These are phyloP conservation scores for Smittia sp. DNA, from an alignment of 2,888 invertebrate genomes.

Conservation along the genomic window DNA sequence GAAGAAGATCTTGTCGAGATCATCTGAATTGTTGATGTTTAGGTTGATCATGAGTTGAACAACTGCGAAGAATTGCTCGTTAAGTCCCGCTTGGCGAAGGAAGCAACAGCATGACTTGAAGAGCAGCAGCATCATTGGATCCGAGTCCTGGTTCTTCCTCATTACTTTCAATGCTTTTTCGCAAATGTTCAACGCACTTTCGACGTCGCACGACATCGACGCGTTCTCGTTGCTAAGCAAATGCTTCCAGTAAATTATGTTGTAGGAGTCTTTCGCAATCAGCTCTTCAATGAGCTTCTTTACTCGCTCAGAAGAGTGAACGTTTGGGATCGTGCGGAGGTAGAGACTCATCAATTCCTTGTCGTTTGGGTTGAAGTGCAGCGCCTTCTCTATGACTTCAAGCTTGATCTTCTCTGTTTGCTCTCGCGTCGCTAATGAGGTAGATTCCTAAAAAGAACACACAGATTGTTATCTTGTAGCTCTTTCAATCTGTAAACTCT, in stretches of 20 bases:
- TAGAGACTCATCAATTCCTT: slow-evolving; percentile 54
- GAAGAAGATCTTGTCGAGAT: slow-evolving; percentile 46
- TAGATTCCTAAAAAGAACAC: not conserved
- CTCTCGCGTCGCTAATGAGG: not conserved
- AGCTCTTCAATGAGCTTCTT: slow-evolving; percentile 54
- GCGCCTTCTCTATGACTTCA: slow-evolving; percentile 61
- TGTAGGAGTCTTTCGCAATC: slow-evolving; percentile 51
- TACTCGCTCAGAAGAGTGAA: slow-evolving; percentile 61
- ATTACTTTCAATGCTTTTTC: slow-evolving; percentile 52
- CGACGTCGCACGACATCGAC: slow-evolving; percentile 63
- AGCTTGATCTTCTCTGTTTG: slow-evolving; percentile 48
- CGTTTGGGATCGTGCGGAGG: slow-evolving; percentile 51
- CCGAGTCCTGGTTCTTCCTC: slow-evolving; percentile 45
- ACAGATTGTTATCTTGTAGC: slow-evolving; percentile 42
- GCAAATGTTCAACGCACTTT: slow-evolving; percentile 59
- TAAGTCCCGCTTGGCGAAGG: slow-evolving; percentile 68
- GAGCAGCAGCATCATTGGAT: slow-evolving; percentile 48
- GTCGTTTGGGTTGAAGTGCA: slow-evolving; percentile 58
- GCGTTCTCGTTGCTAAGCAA: slow-evolving; percentile 48
- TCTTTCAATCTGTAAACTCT: too few relatives aligned
- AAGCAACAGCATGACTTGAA: slow-evolving; percentile 56
- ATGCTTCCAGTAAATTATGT: slow-evolving; percentile 7
- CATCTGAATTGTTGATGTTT: slow-evolving; percentile 56
- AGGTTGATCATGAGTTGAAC: slow-evolving; percentile 66
- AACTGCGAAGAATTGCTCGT: slow-evolving; percentile 72